phyloP scores from a whole-genome alignment of 2,888 invertebrate genomes.

The Tenthredo scrophulariae region DNA sequence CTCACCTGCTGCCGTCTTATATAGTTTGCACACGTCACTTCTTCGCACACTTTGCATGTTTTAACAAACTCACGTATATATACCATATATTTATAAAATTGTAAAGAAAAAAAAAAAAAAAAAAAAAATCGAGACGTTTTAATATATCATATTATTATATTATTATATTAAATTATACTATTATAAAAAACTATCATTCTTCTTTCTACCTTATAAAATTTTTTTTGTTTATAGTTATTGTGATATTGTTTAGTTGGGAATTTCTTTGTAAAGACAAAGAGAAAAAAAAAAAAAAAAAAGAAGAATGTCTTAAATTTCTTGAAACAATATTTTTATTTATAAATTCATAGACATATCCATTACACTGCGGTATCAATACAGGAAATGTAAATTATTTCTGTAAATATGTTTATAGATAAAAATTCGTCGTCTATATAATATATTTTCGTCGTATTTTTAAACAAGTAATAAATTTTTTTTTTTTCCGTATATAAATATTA shows the following conservation, averaged over 20 bases:
- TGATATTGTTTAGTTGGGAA: neutral
- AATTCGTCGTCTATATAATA: too few relatives aligned
- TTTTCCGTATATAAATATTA: neutral
- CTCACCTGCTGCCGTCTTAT: neutral
- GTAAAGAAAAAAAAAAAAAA: too few relatives aligned
- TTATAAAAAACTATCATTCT: too few relatives aligned
- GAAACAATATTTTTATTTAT: neutral
- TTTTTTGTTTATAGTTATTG: neutral
- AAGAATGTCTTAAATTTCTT: neutral
- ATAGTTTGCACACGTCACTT: conserved; percentile 26
- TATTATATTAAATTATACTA: too few relatives aligned
- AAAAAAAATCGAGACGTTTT: neutral
- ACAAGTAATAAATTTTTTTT: neutral
- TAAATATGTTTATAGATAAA: too few relatives aligned
- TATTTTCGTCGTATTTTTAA: neutral
- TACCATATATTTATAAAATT: neutral
- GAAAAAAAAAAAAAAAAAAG: too few relatives aligned
- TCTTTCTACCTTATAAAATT: neutral
- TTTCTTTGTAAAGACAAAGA: neutral
- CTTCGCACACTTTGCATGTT: neutral
- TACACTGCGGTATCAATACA: neutral
- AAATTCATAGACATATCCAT: neutral
- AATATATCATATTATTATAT: too few relatives aligned
- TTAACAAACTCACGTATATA: neutral
- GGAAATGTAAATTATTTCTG: neutral